These are phyloP conservation scores for Cantharis lateralis DNA, from an alignment of 2,888 invertebrate species.

Conservation along the genomic window DNA sequence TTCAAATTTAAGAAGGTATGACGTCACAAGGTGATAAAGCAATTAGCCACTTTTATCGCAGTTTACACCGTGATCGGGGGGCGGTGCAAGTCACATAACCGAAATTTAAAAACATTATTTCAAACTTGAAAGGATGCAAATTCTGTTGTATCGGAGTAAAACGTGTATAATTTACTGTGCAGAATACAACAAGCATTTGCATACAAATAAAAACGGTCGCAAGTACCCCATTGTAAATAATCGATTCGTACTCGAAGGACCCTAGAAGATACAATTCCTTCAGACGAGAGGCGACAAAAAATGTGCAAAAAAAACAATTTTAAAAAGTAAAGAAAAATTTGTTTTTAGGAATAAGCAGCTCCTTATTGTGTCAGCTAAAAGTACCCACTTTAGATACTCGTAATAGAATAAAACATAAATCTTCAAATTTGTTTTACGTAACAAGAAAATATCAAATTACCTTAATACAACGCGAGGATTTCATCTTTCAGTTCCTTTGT, in stretches of 20 bases:
- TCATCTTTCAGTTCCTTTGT: neutral
- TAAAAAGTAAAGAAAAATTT: neutral
- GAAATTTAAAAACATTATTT: too few species aligned
- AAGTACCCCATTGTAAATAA: neutral
- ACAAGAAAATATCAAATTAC: neutral
- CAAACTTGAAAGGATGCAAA: too few species aligned
- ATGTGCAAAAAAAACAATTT: neutral
- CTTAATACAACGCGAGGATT: neutral
- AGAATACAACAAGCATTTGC: too few species aligned
- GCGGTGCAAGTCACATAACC: too few species aligned
- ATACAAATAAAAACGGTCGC: too few species aligned
- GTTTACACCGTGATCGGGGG: too few species aligned
- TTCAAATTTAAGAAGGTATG: too few species aligned
- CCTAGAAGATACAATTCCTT: neutral
- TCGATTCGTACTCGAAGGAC: neutral
- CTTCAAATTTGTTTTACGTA: neutral
- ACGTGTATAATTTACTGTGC: too few species aligned
- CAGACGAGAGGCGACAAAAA: neutral
- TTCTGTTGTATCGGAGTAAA: too few species aligned
- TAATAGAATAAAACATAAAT: neutral
- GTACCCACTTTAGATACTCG: neutral
- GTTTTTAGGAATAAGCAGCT: neutral
- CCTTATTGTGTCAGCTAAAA: neutral
- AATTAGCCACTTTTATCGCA: too few species aligned
- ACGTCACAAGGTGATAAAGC: too few species aligned